phyloP scores from a whole-genome alignment of 23 tunicate species.

The Halocynthia aurantium region DNA sequence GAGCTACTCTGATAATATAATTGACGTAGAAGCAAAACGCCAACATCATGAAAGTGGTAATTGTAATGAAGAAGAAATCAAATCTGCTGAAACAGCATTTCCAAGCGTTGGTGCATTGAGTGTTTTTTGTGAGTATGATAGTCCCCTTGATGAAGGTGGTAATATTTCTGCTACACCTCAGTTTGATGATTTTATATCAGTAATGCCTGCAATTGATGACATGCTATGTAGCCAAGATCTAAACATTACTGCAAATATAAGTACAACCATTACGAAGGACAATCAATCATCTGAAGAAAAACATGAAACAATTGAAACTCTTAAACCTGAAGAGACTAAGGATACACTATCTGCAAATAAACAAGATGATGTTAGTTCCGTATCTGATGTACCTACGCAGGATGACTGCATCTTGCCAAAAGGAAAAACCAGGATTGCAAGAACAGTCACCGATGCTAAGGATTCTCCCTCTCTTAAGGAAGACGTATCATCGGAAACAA shows the following conservation, averaged over 20 bases:
- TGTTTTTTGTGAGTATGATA: not conserved
- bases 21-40: not conserved
- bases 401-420: no score
- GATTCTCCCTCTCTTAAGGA: no score
- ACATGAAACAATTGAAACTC: not conserved
- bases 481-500: no score
- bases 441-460: no score
- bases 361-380: not conserved
- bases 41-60: not conserved
- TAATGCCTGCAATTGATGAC: constrained; percentile 4
- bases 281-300: not conserved
- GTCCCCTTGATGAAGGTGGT: not conserved
- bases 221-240: not conserved
- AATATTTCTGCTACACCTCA: no score
- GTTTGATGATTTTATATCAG: not conserved
- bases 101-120: not conserved
- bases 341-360: not conserved
- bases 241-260: not conserved
- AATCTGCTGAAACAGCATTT: not conserved
- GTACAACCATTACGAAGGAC: not conserved
- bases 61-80: not conserved
- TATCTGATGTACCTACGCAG: not conserved
- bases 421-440: no score
- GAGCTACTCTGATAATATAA: not conserved
- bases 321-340: not conserved